phyloP scores from a whole-genome alignment of 2,113 vertebrate genomes.

The Carlito syrichta region DNA sequence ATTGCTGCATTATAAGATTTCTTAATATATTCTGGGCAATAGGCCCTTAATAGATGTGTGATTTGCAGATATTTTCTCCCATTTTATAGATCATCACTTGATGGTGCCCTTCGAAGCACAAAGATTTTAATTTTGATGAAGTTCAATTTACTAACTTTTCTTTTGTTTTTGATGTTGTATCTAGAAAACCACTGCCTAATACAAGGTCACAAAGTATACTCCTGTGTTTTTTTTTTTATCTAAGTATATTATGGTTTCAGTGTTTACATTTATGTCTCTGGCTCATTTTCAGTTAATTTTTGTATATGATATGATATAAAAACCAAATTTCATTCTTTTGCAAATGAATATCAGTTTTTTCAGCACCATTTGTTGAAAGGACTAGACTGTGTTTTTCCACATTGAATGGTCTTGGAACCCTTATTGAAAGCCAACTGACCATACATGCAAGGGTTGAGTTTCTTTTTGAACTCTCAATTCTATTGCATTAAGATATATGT shows the following conservation, averaged over 20 bases:
- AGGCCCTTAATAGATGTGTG: not conserved
- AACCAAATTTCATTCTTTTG: not conserved
- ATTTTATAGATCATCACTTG: not conserved
- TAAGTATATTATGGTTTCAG: not conserved
- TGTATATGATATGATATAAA: not conserved
- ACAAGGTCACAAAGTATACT: not conserved
- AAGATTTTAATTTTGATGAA: not conserved
- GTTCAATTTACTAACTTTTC: not conserved
- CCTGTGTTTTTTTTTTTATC: not conserved
- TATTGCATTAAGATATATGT: not conserved
- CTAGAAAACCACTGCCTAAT: not conserved
- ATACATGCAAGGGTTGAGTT: not conserved
- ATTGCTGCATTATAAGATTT: not conserved
- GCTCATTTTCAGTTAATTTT: not conserved
- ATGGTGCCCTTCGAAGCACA: not conserved
- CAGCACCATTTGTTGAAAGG: not conserved
- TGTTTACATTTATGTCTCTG: not conserved
- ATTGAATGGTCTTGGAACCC: not conserved
- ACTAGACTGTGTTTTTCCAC: not conserved
- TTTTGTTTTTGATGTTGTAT: not conserved
- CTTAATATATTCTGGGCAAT: not conserved
- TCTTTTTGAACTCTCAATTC: not conserved
- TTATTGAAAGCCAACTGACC: not conserved
- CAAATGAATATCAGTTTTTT: not conserved
- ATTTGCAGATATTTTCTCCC: not conserved